Base-by-base conservation (phyloP, 1,140 invertebrate species). In the Zaprionus davidi region DNA sequence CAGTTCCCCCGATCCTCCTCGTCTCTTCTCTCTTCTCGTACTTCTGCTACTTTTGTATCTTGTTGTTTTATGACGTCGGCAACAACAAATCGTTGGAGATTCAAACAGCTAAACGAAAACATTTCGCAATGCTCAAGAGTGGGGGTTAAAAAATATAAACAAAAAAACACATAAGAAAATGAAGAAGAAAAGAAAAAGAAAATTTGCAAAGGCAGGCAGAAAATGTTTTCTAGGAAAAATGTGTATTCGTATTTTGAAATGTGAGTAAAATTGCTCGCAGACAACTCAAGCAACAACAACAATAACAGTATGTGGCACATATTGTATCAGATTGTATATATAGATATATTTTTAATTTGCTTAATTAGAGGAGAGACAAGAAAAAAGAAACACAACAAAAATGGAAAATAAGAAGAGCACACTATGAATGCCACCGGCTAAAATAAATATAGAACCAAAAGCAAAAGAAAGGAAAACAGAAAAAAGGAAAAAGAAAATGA, bases 281-380 rank as follows among this genome's bases (percentile, higher is more conserved):
- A 56, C n/a, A 31, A 22, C 55, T 13, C 15, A 17, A 24, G 20
- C 22, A 51, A 6, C 22, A 24, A 3, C n/a, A 28, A 38, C 24
- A 31, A 22, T 34, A 28, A 38, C 24, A 31, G 17, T 34, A 38
- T 62, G 75, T 59, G 41, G 53, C 64, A 53, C 72, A 53, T 44
- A 69, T 64, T 60, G 24, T 71, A 51, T 60, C 71, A 9, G 34
- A 56, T 63, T 49, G 58, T 24, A 31, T 36, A 72, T 59, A 64
- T 44, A 66, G 26, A 84, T 78, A 82, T 85, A 84, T 84, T 84
- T 84, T 85, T 85, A 84, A 84, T 84, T 85, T 84, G 65, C 53
- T 79, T 84, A 84, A 84, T 84, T 85, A 84, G 82, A 78, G 59
- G 70, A 75, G 79, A 69, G 79, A 66, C 20, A 60, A 76, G 69